Percentiles rank a stretch among this genome's conserved stretches.
Evolutionary conservation across 1,140 invertebrate genomes (phyloP).

Genomic region (Neodiprion lecontei): DNA sequence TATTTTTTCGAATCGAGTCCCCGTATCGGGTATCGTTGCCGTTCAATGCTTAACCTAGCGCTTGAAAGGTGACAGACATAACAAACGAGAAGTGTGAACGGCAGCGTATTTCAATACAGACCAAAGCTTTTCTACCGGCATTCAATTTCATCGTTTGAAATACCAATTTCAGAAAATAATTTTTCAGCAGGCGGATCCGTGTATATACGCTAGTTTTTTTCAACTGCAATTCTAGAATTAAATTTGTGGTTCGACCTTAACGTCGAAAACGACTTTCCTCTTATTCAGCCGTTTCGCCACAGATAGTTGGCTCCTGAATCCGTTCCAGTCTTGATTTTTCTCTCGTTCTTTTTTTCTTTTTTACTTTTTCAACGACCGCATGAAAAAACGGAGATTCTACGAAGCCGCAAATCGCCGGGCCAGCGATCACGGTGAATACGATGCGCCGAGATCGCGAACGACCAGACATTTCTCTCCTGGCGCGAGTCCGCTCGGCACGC

Average conservation of each 20-base stretch:
- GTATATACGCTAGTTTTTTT: no score
- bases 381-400: neutral
- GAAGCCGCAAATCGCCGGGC: constrained; percentile 2
- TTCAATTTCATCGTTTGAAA: neutral
- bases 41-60: constrained; percentile 17
- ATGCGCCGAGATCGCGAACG: neutral
- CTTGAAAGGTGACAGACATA: constrained; percentile 13
- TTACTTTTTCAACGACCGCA: no score
- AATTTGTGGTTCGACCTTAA: no score
- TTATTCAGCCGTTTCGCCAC: neutral
- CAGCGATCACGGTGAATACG: constrained; percentile 4
- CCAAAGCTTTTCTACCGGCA: no score
- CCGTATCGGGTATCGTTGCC: constrained; percentile 12
- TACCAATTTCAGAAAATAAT: neutral
- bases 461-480: constrained; percentile 5
- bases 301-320: neutral
- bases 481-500: constrained; percentile 1
- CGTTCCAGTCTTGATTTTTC: neutral
- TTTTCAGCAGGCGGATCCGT: neutral
- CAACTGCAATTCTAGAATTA: no score
- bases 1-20: neutral
- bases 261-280: no score
- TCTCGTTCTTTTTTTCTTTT: no score
- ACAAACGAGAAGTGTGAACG: neutral
- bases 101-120: neutral